Percentiles rank a stretch among this genome's conserved stretches.
Evolutionary conservation across 2,797 vertebrate species (phyloP).

Genomic region (Lacerta agilis): DNA sequence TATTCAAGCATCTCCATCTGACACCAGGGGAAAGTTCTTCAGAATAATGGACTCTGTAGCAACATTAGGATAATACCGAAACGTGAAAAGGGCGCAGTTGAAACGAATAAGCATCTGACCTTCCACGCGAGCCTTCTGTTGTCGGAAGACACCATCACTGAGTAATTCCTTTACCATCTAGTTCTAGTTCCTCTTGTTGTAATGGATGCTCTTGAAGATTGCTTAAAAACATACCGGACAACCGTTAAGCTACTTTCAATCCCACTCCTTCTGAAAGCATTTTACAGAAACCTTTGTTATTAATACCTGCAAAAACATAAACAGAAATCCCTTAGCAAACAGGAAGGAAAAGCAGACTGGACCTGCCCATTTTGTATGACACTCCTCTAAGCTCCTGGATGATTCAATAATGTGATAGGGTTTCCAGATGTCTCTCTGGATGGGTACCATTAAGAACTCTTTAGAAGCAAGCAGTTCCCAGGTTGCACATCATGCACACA

Average conservation of each 20-base stretch:
- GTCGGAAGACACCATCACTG: slow-evolving; percentile 64
- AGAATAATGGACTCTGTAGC: slow-evolving; percentile 71
- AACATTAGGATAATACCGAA: slow-evolving; percentile 74
- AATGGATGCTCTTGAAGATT: slow-evolving; percentile 66
- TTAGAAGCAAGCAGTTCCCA: slow-evolving; percentile 10
- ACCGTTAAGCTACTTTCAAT: slow-evolving; percentile 63
- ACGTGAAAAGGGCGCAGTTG: slow-evolving; percentile 64
- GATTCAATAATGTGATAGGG: slow-evolving; percentile 59
- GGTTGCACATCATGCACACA: background rate
- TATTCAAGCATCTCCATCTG: slow-evolving; percentile 92
- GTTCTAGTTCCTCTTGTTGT: slow-evolving; percentile 68
- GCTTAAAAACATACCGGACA: slow-evolving; percentile 68
- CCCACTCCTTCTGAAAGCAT: slow-evolving; percentile 63
- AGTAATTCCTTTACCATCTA: slow-evolving; percentile 72
- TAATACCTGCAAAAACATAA: slow-evolving; percentile 55
- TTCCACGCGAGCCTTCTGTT: slow-evolving; percentile 71
- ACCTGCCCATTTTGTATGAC: slow-evolving; percentile 63
- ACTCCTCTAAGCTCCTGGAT: slow-evolving; percentile 60
- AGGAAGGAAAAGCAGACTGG: slow-evolving; percentile 60
- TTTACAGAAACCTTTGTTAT: slow-evolving; percentile 67
- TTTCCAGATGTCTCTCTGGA: slow-evolving; percentile 18
- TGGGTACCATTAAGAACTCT: slow-evolving; percentile 21
- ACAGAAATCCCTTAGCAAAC: slow-evolving; percentile 62
- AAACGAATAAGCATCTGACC: slow-evolving; percentile 69
- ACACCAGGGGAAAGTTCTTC: slow-evolving; percentile 68